A percentile compares a stretch with the other conserved stretches of the same genome.
Evolutionary conservation across 2,113 vertebrate genomes (phyloP).

Genomic region (Phaethon lepturus): DNA sequence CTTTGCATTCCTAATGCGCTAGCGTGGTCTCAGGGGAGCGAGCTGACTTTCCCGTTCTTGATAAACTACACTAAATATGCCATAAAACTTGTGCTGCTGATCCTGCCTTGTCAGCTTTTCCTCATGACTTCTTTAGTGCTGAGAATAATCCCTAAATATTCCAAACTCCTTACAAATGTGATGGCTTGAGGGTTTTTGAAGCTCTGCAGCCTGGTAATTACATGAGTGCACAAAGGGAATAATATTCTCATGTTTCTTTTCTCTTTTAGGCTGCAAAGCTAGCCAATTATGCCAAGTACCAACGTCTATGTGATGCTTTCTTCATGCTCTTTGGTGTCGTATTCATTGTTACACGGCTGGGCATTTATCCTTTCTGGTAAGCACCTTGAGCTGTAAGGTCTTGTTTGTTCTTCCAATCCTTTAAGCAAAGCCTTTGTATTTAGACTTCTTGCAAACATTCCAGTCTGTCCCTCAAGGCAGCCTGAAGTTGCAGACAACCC

Average conservation of each 20-base stretch:
- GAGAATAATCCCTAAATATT: slow-evolving; percentile 2
- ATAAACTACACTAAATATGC: background rate
- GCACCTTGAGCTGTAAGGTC: slow-evolving; percentile 29
- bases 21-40: background rate
- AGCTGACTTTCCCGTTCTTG: background rate
- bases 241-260: background rate
- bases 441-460: background rate
- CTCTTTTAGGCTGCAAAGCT: slow-evolving; percentile 89
- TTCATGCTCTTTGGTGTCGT: slow-evolving; percentile 89
- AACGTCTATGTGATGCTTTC: slow-evolving; percentile 89
- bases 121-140: background rate
- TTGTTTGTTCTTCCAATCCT: background rate
- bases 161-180: background rate
- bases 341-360: slow-evolving; percentile 90
- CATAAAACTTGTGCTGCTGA: background rate
- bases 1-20: background rate
- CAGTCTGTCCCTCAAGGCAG: background rate
- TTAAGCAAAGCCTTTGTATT: background rate
- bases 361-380: slow-evolving; percentile 94
- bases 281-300: slow-evolving; percentile 95
- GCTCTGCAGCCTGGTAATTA: background rate
- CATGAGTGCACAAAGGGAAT: background rate
- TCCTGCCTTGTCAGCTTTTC: slow-evolving; percentile 36
- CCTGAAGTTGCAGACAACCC: background rate
- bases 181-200: background rate